Evolutionary conservation across 2,888 invertebrate species (phyloP).

Genomic region (Stenotaenia linearis): DNA sequence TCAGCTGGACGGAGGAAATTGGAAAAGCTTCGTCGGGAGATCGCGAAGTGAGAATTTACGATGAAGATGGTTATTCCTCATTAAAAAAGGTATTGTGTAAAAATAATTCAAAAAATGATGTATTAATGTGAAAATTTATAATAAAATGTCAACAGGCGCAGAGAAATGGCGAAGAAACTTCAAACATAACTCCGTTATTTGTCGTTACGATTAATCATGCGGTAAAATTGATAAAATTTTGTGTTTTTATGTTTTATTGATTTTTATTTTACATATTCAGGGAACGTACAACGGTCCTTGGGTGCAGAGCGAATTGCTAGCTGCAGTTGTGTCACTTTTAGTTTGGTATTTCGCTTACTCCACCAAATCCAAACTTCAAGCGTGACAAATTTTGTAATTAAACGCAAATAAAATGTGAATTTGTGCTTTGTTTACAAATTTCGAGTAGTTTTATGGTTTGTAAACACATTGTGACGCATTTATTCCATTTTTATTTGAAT

Average conservation of each 20-base stretch:
- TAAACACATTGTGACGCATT: no score
- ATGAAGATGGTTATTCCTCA: conserved; percentile 86
- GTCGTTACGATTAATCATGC: conserved; percentile 66
- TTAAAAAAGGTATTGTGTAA: conserved; percentile 67
- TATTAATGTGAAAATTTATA: background rate
- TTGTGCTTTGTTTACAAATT: background rate
- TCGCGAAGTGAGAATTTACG: conserved; percentile 72
- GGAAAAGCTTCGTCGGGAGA: conserved; percentile 74
- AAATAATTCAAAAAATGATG: background rate
- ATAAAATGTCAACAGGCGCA: conserved; percentile 45
- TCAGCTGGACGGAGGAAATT: conserved; percentile 89
- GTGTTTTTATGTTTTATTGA: background rate
- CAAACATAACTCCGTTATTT: conserved; percentile 62
- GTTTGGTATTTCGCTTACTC: conserved; percentile 82
- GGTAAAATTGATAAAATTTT: conserved; percentile 39
- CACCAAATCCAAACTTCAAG: conserved; percentile 71
- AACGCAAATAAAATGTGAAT: background rate
- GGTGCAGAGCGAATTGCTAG: conserved; percentile 87
- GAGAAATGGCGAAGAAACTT: conserved; percentile 59
- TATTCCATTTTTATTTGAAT: background rate
- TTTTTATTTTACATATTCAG: conserved; percentile 43
- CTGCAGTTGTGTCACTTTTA: conserved; percentile 66
- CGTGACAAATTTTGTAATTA: conserved; percentile 50
- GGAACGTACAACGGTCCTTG: conserved; percentile 85
- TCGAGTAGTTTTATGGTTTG: no score